Evolutionary conservation across 2,888 invertebrate genomes (phyloP).

Genomic region (Crossocerus cetratus): DNA sequence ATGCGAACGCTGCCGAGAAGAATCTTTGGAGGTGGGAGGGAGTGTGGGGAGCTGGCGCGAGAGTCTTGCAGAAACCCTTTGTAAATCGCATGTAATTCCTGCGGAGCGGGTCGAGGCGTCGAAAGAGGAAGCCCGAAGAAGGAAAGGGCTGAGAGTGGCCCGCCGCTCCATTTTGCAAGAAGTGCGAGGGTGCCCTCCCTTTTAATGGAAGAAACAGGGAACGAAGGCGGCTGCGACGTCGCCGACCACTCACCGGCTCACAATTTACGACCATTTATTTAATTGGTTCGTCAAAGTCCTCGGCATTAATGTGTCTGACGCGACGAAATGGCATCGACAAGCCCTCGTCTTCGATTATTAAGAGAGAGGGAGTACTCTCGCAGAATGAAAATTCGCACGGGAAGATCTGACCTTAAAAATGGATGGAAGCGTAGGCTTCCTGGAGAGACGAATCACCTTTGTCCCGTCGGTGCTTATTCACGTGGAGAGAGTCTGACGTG

Average conservation of each 20-base stretch:
- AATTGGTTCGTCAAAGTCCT: slow-evolving; percentile 62
- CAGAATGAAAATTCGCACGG: no score
- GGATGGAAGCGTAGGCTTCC: no score
- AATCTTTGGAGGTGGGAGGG: slow-evolving; percentile 46
- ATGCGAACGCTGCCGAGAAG: slow-evolving; percentile 31
- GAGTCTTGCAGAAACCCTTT: slow-evolving; percentile 64
- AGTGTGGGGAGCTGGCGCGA: no score
- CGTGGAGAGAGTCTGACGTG: not conserved
- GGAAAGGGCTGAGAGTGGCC: slow-evolving; percentile 42
- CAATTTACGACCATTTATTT: slow-evolving; percentile 66
- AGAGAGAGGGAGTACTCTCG: not conserved
- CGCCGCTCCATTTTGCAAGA: slow-evolving; percentile 33
- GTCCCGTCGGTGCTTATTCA: not conserved
- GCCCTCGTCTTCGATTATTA: slow-evolving; percentile 13
- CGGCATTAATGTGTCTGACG: slow-evolving; percentile 42
- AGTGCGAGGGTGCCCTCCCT: slow-evolving; percentile 9
- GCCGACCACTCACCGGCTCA: slow-evolving; percentile 30
- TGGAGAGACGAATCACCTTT: no score
- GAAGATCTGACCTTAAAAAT: no score
- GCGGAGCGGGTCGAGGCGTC: slow-evolving; percentile 41
- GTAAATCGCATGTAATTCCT: slow-evolving; percentile 63
- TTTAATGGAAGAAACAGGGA: slow-evolving; percentile 63
- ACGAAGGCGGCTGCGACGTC: slow-evolving; percentile 44
- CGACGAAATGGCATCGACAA: slow-evolving; percentile 50
- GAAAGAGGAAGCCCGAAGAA: slow-evolving; percentile 26